Conservation (phyloP, 2,888 invertebrate genomes). For the Oscheius sp. region DNA sequence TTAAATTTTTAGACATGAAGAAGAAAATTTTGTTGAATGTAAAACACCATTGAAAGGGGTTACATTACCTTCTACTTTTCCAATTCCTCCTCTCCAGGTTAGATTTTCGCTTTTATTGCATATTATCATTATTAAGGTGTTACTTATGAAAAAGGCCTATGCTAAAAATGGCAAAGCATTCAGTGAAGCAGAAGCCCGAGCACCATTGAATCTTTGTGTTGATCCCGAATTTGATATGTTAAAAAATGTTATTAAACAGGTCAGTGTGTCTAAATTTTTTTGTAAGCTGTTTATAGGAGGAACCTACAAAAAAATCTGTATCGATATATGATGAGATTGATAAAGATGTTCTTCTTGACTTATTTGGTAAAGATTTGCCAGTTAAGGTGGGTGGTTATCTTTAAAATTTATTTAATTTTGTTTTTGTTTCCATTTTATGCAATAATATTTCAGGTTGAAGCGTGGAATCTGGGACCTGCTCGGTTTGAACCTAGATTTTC, state of each 20-base stretch:
- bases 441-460: conserved; percentile 58
- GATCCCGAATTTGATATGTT: conserved; percentile 69
- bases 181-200: conserved; percentile 44
- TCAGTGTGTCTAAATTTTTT: too few species aligned
- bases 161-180: conserved; percentile 27
- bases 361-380: conserved; percentile 69
- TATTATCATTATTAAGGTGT: neutral
- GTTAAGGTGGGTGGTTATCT: conserved; percentile 49
- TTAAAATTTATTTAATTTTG: neutral
- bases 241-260: conserved; percentile 62
- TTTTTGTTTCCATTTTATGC: neutral
- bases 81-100: conserved; percentile 69
- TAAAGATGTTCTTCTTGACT: conserved; percentile 57
- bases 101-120: neutral
- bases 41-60: conserved; percentile 52
- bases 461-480: conserved; percentile 68
- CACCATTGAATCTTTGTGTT: conserved; percentile 61
- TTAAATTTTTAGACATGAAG: conserved; percentile 58
- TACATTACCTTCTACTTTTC: conserved; percentile 64
- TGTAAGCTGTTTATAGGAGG: conserved; percentile 46
- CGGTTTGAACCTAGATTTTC: conserved; percentile 54
- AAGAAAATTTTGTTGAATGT: conserved; percentile 49
- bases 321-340: conserved; percentile 68
- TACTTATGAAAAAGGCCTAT: conserved; percentile 17
- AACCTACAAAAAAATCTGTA: conserved; percentile 37